Evolutionary conservation across 2,113 vertebrate genomes (phyloP).

Genomic region (Galbula dea): DNA sequence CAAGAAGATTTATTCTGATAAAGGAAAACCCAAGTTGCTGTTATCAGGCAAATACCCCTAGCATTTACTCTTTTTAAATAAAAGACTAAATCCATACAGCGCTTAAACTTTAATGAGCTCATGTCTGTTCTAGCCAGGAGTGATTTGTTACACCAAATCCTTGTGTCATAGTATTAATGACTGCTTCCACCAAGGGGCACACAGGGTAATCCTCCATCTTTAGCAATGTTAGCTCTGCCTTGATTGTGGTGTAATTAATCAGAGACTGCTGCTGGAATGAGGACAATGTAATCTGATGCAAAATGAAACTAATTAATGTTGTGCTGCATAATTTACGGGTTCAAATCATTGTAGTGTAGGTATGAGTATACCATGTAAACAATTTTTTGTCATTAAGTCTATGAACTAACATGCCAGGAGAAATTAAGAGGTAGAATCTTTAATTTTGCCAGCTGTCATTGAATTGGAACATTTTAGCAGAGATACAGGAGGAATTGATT

Average conservation of each 20-base stretch:
- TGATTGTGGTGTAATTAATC: conserved; percentile 60
- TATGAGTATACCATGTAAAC: conserved; percentile 40
- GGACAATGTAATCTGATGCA: conserved; percentile 33
- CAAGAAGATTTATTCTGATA: not conserved
- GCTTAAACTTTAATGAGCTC: conserved; percentile 56
- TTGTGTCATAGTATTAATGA: conserved; percentile 58
- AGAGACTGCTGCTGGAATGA: conserved; percentile 1
- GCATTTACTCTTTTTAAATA: conserved; percentile 25
- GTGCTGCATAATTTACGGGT: conserved; percentile 59
- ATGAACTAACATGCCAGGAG: not conserved
- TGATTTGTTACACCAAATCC: conserved; percentile 63
- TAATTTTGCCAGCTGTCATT: not conserved
- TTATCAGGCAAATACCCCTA: not conserved
- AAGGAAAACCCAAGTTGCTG: not conserved
- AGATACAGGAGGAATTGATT: not conserved
- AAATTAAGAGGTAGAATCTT: not conserved
- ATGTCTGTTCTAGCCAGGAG: not conserved
- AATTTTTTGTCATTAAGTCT: conserved; percentile 31
- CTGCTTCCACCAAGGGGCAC: conserved; percentile 24
- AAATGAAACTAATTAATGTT: conserved; percentile 66
- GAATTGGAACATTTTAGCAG: not conserved
- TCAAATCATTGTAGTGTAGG: conserved; percentile 13
- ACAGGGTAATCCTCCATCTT: conserved; percentile 43
- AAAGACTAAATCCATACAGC: conserved; percentile 35
- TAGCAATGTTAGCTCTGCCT: conserved; percentile 14